A percentile compares a stretch with the other conserved stretches of the same genome.
phyloP scores from a whole-genome alignment of 2,113 vertebrate species.

The Caracal caracal region DNA sequence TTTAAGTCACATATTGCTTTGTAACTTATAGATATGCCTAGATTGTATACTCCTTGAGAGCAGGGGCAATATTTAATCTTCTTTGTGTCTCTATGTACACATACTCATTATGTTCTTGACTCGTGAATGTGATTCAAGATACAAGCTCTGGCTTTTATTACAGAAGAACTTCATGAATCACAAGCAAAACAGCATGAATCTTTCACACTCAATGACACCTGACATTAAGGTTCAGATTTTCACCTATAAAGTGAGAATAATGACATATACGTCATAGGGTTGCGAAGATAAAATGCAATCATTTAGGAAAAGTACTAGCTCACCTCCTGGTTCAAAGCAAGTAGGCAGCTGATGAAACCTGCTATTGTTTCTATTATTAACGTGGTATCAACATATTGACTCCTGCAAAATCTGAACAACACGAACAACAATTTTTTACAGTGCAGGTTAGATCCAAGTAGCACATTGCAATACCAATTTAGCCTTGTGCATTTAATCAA shows the following conservation, averaged over 20 bases:
- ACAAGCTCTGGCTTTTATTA: not conserved
- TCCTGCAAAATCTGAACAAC: not conserved
- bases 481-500: not conserved
- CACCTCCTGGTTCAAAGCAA: not conserved
- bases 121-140: not conserved
- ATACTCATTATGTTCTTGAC: not conserved
- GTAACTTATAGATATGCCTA: not conserved
- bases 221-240: not conserved
- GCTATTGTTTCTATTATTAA: not conserved
- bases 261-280: not conserved
- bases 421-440: not conserved
- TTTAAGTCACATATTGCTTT: not conserved
- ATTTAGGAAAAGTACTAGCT: not conserved
- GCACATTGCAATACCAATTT: not conserved
- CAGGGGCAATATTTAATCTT: not conserved
- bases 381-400: not conserved
- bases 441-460: not conserved
- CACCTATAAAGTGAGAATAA: slow-evolving; percentile 31
- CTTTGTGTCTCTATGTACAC: not conserved
- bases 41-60: not conserved
- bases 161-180: not conserved
- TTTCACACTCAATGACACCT: not conserved
- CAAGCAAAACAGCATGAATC: not conserved
- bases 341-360: not conserved
- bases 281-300: slow-evolving; percentile 38